Evolutionary conservation across 2,113 vertebrate genomes (phyloP), one percentile per base, ranked within the genome.

Genomic region (Nannospalax galili): DNA sequence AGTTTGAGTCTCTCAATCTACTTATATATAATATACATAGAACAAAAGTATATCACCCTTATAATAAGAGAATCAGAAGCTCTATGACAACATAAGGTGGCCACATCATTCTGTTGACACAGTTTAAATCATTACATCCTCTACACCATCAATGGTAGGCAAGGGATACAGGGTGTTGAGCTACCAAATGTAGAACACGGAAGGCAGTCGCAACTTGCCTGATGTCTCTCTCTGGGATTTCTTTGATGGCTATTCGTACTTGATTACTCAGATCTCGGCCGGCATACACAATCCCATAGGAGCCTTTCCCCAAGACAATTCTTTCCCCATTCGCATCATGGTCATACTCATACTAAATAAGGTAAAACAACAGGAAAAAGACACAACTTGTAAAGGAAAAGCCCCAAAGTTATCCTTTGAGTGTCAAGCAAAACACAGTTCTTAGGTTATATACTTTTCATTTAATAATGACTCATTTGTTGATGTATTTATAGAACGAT

Each of bases 181-280:
- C 52, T 17, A 79, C 20, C 45, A 58, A 67, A 48, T 58, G 52
- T n/a, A 79, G 35, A 92, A 79, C 4, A n/a, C 11, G 16, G 62
- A 70, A 94, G 80, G 45, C 70, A 0, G 0, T 28, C 15, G 60
- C 9, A 7, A 97, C 98, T 98, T 96, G 98, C 99, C 98, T 98
- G 97, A 97, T 98, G 65, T 99, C 98, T 97, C 52, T 98, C 90
- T 99, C 99, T 0, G 98, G 98, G 93, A 99, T 98, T 97, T 99
- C 99, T 97, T 99, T 99, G 98, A 99, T 99, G 91, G 99, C 99
- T 97, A 99, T 99, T 97, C 97, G 98, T 88, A 99, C 98, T 93
- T 98, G 98, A 97, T 98, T 99, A 97, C 98, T 99, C 80, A 99
- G 98, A 95, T 99, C 98, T 96, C 98, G 98, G 93, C 98, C 98